A percentile compares a stretch with the other conserved stretches of the same genome.
These are phyloP conservation scores for Pteromalus puparum DNA, from an alignment of 1,140 invertebrate genomes.

Conservation along the genomic window DNA sequence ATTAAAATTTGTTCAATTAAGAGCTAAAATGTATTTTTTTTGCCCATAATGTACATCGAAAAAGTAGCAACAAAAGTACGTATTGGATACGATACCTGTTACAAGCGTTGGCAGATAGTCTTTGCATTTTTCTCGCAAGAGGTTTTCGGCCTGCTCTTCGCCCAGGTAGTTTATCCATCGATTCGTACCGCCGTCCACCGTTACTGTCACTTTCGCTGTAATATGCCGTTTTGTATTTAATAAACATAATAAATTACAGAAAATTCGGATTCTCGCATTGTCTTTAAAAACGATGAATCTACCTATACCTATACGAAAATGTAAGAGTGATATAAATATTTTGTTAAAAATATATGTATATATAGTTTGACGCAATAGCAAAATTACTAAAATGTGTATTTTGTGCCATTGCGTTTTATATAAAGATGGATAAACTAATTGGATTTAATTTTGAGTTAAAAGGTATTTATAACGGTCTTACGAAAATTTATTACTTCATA, in stretches of 20 bases:
- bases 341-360: too few species aligned
- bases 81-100: constrained; percentile 74
- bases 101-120: constrained; percentile 81
- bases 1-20: background rate
- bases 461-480: too few species aligned
- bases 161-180: constrained; percentile 79
- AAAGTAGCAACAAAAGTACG: background rate
- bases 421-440: too few species aligned
- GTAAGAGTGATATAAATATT: too few species aligned
- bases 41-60: too few species aligned
- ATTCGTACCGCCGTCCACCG: constrained; percentile 84
- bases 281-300: background rate
- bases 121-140: constrained; percentile 51
- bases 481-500: too few species aligned
- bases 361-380: too few species aligned
- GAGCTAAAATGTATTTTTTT: too few species aligned
- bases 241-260: too few species aligned
- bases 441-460: too few species aligned
- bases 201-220: constrained; percentile 79
- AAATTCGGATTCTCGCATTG: background rate
- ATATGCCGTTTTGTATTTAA: background rate
- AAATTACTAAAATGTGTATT: too few species aligned
- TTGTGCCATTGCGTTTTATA: too few species aligned
- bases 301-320: background rate
- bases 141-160: constrained; percentile 48